A percentile compares a stretch with the other conserved stretches of the same genome.
Evolutionary conservation across 2,797 vertebrate genomes (phyloP).

Genomic region (Coregonus sp.): DNA sequence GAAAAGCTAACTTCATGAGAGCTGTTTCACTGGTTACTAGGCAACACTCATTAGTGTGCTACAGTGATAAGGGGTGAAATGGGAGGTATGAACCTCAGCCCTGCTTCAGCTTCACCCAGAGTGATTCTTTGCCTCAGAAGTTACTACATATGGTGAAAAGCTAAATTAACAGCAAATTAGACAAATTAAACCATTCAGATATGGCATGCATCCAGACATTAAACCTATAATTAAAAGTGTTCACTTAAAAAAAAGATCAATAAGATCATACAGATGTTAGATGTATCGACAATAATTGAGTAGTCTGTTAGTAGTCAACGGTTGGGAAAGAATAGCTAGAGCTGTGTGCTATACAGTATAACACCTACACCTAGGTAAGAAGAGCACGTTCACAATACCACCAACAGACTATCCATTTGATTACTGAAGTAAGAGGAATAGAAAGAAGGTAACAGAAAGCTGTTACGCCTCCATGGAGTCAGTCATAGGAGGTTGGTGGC

Average conservation of each 20-base stretch:
- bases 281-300: neutral
- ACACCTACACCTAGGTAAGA: neutral
- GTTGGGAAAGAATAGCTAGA: neutral
- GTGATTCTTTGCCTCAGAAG: slow-evolving; percentile 40
- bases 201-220: neutral
- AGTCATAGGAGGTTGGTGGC: too few species aligned
- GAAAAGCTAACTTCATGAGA: slow-evolving; percentile 64
- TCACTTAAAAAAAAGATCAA: neutral
- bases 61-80: slow-evolving; percentile 44
- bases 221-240: neutral
- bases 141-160: slow-evolving; percentile 39
- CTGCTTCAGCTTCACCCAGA: slow-evolving; percentile 20
- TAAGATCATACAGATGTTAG: neutral
- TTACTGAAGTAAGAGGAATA: neutral
- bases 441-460: neutral
- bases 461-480: too few species aligned
- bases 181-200: neutral
- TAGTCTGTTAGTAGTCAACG: neutral
- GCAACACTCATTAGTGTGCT: slow-evolving; percentile 71
- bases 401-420: neutral
- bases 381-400: too few species aligned
- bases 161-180: slow-evolving; percentile 15
- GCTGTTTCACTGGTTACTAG: slow-evolving; percentile 73
- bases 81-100: slow-evolving; percentile 41
- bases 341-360: neutral